Evolutionary conservation across 2,888 invertebrate species (phyloP), one percentile per base, ranked within the genome.

Genomic region (Artemia sinica): DNA sequence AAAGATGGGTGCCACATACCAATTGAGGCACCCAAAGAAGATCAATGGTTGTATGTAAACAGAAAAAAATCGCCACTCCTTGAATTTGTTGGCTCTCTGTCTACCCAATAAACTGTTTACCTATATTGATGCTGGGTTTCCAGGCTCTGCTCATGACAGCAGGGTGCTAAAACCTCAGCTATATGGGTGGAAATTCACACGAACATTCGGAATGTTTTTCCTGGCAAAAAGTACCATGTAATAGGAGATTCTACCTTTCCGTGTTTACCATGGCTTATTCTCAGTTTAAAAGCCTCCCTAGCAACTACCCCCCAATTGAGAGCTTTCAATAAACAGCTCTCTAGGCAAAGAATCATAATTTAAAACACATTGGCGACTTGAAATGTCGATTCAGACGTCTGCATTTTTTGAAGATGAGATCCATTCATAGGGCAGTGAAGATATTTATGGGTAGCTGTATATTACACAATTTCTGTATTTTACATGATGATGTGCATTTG

Each of bases 391-490:
- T 49, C 8, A 50, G 49, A 67, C 50, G 67, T 49, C 13, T 49
- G 14, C 4, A 28, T 6, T 67, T 49, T 48, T 50, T 67, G 10
- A 18, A 18, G 18, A 67, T 7, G 3, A 50, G 13, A 14, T 13
- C 50, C 11, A 49, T 67, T 50, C 13, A 50, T 8, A 48, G 50
- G 28, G 67, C 50, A 28, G 12, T 50, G n/a, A 13, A 12, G 13
- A 67, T 67, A 8, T 8, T 67, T 8, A 28, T 14, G 50, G 49
- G n/a, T 10, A 13, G n/a, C 49, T 67, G 67, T 12, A 49, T 67
- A n/a, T 50, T 67, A 50, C 67, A 67, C 67, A 52, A 67, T 48
- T n/a, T 67, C 13, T 50, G 50, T 14, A 13, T 67, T 67, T 50
- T 14, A 14, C 13, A 67, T 49, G 2, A 14, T 10, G 67, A 67